phyloP scores from a whole-genome alignment of 2,113 vertebrate genomes.

The Dicentrarchus labrax region DNA sequence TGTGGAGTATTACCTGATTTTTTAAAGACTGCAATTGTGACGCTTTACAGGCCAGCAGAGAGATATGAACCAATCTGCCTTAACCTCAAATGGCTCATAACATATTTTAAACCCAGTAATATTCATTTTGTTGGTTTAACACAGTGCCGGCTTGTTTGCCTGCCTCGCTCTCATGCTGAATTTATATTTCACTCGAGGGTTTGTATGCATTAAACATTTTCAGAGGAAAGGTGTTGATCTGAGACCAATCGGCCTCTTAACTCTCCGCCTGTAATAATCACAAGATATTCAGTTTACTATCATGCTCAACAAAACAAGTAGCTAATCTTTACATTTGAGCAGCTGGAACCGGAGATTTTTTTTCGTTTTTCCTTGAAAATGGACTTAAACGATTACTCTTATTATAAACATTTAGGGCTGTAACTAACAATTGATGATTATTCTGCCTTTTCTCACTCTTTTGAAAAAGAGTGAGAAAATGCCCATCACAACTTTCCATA shows the following conservation, averaged over 20 bases:
- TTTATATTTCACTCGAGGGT: slow-evolving; percentile 55
- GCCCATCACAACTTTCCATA: too few relatives aligned
- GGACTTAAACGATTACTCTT: neutral
- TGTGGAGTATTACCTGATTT: slow-evolving; percentile 9
- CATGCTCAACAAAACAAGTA: neutral
- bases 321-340: neutral
- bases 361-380: neutral
- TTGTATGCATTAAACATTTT: slow-evolving; percentile 62
- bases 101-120: slow-evolving; percentile 43
- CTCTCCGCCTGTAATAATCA: slow-evolving; percentile 12
- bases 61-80: slow-evolving; percentile 25
- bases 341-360: neutral
- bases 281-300: neutral
- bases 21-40: slow-evolving; percentile 29
- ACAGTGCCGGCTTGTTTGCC: slow-evolving; percentile 32
- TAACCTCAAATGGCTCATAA: slow-evolving; percentile 43
- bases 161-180: slow-evolving; percentile 44
- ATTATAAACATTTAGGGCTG: neutral
- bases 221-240: slow-evolving; percentile 49
- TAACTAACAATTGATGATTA: neutral
- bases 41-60: slow-evolving; percentile 19
- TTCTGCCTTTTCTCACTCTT: too few relatives aligned
- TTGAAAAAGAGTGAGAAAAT: neutral
- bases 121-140: slow-evolving; percentile 37
- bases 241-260: slow-evolving; percentile 44